Conservation (phyloP, 2,797 vertebrate species). For the Sebastes glaucus region DNA sequence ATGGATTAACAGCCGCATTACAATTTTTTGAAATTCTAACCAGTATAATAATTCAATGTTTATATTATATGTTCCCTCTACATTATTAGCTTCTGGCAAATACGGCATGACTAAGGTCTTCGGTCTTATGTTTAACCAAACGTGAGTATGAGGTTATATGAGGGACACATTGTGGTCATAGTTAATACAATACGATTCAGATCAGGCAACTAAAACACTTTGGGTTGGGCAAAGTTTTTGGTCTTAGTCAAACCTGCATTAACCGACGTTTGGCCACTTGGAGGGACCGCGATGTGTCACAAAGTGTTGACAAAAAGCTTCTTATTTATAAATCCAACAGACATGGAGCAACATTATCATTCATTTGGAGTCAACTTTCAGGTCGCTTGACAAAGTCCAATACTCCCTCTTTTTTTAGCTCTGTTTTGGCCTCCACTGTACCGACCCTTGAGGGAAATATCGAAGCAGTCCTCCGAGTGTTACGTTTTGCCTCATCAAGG, state of each 20-base stretch:
- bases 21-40: neutral
- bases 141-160: neutral
- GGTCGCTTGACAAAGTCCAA: neutral
- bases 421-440: neutral
- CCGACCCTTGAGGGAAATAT: neutral
- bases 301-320: neutral
- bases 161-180: neutral
- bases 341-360: neutral
- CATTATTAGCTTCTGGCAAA: neutral
- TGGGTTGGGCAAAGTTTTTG: neutral
- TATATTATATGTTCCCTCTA: neutral
- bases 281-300: neutral
- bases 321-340: neutral
- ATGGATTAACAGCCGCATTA: neutral
- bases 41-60: neutral
- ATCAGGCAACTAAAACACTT: neutral
- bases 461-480: neutral
- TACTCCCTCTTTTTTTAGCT: neutral
- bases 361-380: neutral
- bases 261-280: neutral
- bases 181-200: neutral
- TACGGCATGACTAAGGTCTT: neutral
- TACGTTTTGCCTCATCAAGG: no score
- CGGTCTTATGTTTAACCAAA: neutral
- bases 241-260: neutral